Evolutionary conservation across 2,113 vertebrate species (phyloP).

Genomic region (Seriola rivoliana): DNA sequence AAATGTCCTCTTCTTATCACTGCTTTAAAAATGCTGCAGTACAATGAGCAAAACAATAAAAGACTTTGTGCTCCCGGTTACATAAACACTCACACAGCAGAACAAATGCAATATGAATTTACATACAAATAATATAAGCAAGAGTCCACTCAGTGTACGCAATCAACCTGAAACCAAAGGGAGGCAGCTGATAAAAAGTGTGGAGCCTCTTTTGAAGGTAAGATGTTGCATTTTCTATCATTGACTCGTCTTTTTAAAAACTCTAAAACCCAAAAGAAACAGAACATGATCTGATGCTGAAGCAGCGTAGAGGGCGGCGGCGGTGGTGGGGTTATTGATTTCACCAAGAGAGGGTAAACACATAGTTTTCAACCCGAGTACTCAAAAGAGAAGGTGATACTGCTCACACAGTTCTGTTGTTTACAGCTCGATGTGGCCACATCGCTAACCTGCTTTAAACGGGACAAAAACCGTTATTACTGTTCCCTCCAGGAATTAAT

Average conservation of each 20-base stretch:
- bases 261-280: no score
- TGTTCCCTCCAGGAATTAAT: no score
- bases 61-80: not conserved
- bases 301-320: no score
- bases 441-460: no score
- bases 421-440: no score
- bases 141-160: not conserved
- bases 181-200: not conserved
- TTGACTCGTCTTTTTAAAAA: not conserved
- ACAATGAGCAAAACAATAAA: not conserved
- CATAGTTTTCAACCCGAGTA: not conserved
- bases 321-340: no score
- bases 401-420: no score
- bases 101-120: slow-evolving; percentile 5
- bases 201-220: not conserved
- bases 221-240: no score
- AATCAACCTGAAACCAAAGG: slow-evolving; percentile 16
- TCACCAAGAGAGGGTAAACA: no score
- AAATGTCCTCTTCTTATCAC: slow-evolving; percentile 11
- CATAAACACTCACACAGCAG: not conserved
- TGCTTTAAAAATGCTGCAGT: not conserved
- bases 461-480: no score
- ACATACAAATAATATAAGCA: not conserved
- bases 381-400: no score
- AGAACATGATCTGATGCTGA: no score